Evolutionary conservation across 2,888 invertebrate species (phyloP), one percentile per base, ranked within the genome.

Genomic region (Odontocerum albicorne): DNA sequence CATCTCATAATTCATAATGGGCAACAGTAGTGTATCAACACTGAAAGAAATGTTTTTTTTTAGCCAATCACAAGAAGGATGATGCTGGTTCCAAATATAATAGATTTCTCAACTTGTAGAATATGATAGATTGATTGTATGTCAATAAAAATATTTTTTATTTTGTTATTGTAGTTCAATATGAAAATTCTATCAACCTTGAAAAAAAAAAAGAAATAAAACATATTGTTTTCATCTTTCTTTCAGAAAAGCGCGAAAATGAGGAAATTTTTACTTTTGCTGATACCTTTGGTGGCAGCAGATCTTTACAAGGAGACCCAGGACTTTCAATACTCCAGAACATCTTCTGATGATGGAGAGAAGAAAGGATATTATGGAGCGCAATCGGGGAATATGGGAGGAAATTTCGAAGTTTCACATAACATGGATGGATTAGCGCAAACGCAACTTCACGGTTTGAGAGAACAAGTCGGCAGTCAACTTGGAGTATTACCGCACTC

Each of bases 341-440:
- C 75, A 60, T 76, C 76, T n/a, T 67, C 74, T 1, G 77, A 76
- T 52, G 77, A 77, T 19, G 78, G 77, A 10, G 51, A 55, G 10
- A 63, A 63, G 10, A 77, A 76, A 63, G 78, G 78, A 10, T 77
- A 57, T 61, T 78, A 78, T 57, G 76, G 72, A 12, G 73, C 78
- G 7, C 77, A 77, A 58, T 68, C 76, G 62, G 78, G 78, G n/a
- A 78, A 78, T 57, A 73, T 76, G 75, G 77, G 77, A 12, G 77
- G 77, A 2, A 78, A 78, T 62, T 78, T 69, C 62, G 78, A 78
- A 66, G 68, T 67, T 21, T 72, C 78, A 3, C 77, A 77, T 60
- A 78, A 78, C 60, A 78, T 78, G 78, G 78, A 78, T 61, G 55
- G 62, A 1, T 62, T 74, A 35, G 78, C 78, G 10, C 77, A 77